Evolutionary conservation across 2,113 vertebrate genomes (phyloP).

Genomic region (Cacatua alba): DNA sequence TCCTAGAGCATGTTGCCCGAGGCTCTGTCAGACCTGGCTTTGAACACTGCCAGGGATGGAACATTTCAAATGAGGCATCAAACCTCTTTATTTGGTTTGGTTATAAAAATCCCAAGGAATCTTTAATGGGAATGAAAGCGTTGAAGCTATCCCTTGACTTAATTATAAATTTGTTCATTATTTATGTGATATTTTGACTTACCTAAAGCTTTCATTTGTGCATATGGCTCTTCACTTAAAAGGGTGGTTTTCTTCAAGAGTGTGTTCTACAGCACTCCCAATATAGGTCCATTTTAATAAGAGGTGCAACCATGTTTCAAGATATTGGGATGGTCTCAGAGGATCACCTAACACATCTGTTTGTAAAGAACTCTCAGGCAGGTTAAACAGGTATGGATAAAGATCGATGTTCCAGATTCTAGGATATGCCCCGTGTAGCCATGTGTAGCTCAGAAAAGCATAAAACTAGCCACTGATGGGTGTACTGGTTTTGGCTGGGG

Average conservation of each 20-base stretch:
- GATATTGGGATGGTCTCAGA: background rate
- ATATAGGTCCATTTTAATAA: background rate
- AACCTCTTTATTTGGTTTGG: background rate
- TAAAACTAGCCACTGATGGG: background rate
- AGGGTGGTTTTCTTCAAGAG: background rate
- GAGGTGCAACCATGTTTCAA: rapidly evolving
- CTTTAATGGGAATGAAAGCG: background rate
- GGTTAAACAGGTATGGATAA: background rate
- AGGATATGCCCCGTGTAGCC: background rate
- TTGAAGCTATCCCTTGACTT: background rate
- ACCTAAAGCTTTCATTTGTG: background rate
- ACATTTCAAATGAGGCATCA: background rate
- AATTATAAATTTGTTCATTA: background rate
- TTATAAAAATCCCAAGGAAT: background rate
- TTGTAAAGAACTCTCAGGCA: background rate
- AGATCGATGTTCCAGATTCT: background rate
- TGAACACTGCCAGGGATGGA: background rate
- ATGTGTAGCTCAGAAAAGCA: background rate
- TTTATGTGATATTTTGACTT: background rate
- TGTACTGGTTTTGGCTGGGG: background rate
- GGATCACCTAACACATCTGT: background rate
- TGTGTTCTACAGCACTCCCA: background rate
- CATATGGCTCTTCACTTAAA: background rate
- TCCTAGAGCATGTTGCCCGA: background rate
- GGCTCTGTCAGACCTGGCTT: background rate